A percentile compares a stretch with the other conserved stretches of the same genome.
phyloP scores from a whole-genome alignment of 2,113 vertebrate genomes.

The Aleadryas rufinucha region DNA sequence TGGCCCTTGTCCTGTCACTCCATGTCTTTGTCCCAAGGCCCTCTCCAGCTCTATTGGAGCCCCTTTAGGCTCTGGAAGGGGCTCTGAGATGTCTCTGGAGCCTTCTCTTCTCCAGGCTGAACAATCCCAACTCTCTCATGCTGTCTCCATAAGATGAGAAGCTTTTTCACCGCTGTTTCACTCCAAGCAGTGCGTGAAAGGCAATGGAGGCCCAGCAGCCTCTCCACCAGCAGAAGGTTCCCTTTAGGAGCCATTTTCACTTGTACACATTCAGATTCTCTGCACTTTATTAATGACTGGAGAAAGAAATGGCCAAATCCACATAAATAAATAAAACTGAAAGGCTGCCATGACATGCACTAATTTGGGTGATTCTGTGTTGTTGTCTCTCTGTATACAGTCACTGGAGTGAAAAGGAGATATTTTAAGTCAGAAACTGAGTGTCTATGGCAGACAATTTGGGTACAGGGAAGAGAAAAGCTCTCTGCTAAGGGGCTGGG shows the following conservation, averaged over 20 bases:
- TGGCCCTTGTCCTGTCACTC: neutral
- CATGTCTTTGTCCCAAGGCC: too few species aligned
- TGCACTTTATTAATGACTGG: neutral
- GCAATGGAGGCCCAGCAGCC: neutral
- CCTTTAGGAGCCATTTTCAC: neutral
- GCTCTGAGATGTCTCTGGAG: neutral
- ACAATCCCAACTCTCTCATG: neutral
- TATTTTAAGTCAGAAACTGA: neutral
- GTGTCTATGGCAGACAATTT: neutral
- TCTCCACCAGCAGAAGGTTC: neutral
- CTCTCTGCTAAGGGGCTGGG: neutral
- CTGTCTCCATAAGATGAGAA: neutral
- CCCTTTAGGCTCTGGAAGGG: neutral
- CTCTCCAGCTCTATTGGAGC: neutral
- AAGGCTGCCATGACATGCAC: neutral
- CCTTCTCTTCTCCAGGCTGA: neutral
- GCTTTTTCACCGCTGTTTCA: neutral
- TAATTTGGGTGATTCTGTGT: neutral
- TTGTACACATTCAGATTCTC: neutral
- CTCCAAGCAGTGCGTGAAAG: neutral
- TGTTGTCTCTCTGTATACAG: neutral
- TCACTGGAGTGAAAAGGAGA: neutral
- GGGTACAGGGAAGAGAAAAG: neutral
- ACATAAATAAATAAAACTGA: conserved; percentile 20
- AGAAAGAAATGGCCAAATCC: neutral